Evolutionary conservation across 2,888 invertebrate genomes (phyloP).

Genomic region (Cephalotes varians): DNA sequence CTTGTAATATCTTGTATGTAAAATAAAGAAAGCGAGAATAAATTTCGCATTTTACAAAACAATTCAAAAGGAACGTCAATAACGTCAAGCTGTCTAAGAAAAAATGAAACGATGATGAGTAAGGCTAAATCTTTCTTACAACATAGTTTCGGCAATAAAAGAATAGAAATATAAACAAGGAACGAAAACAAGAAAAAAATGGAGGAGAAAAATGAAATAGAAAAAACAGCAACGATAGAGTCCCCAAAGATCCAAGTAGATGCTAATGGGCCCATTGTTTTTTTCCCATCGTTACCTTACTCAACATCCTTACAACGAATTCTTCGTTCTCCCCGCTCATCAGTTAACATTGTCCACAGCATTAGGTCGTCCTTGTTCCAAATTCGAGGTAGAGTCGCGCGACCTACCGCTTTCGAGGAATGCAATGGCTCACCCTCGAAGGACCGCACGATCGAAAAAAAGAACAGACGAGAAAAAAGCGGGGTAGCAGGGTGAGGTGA

Average conservation of each 20-base stretch:
- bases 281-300: constrained; percentile 73
- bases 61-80: not conserved
- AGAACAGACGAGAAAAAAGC: constrained; percentile 5
- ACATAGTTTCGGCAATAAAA: constrained; percentile 49
- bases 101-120: not conserved
- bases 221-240: constrained; percentile 61
- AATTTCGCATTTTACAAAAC: not conserved
- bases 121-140: not conserved
- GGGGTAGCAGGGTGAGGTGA: not conserved
- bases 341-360: constrained; percentile 80
- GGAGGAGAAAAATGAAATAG: constrained; percentile 32
- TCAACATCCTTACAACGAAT: constrained; percentile 74
- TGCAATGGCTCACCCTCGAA: constrained; percentile 53
- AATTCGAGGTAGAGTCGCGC: constrained; percentile 74
- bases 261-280: constrained; percentile 83
- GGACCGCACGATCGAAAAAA: constrained; percentile 1
- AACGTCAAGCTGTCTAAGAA: not conserved
- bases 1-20: too few species aligned
- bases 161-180: constrained; percentile 33
- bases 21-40: not conserved
- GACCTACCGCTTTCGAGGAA: constrained; percentile 67
- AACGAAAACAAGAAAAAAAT: constrained; percentile 37
- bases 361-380: constrained; percentile 80
- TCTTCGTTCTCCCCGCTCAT: constrained; percentile 73
- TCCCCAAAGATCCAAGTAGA: constrained; percentile 79